Conservation (phyloP, 2,888 invertebrate species). For the Rhaphigaster nebulosa region DNA sequence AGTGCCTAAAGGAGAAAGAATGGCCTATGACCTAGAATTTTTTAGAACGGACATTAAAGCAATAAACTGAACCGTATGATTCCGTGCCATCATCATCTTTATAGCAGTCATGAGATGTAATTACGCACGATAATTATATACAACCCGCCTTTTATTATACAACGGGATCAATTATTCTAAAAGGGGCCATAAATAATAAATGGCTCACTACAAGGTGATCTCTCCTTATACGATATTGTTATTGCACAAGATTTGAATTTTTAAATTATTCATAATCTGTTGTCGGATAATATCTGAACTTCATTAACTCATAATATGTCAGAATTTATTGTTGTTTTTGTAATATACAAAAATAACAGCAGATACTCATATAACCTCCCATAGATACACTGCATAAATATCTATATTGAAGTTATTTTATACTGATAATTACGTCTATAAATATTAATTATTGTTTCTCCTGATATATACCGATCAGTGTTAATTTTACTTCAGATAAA, state of each 20-base stretch:
- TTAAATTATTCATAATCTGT: too few species aligned
- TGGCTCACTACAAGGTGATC: background rate
- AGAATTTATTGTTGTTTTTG: too few species aligned
- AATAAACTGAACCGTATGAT: background rate
- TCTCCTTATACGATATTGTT: background rate
- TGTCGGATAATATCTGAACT: too few species aligned
- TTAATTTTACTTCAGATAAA: too few species aligned
- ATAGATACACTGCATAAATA: too few species aligned
- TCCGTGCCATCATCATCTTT: background rate
- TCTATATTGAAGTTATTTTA: too few species aligned
- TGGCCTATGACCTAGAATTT: constrained; percentile 17
- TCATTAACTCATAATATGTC: too few species aligned
- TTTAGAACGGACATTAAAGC: background rate
- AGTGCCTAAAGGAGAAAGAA: background rate
- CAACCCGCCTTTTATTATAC: background rate
- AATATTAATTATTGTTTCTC: too few species aligned
- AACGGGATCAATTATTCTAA: constrained; percentile 26
- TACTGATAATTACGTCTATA: too few species aligned
- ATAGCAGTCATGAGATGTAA: background rate
- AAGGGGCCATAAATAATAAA: background rate
- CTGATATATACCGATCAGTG: too few species aligned
- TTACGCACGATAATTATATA: constrained; percentile 1
- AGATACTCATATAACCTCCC: too few species aligned
- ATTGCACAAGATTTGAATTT: background rate
- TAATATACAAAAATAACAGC: too few species aligned